Evolutionary conservation across 2,888 invertebrate genomes (phyloP).

Genomic region (Drosophila mercatorum): DNA sequence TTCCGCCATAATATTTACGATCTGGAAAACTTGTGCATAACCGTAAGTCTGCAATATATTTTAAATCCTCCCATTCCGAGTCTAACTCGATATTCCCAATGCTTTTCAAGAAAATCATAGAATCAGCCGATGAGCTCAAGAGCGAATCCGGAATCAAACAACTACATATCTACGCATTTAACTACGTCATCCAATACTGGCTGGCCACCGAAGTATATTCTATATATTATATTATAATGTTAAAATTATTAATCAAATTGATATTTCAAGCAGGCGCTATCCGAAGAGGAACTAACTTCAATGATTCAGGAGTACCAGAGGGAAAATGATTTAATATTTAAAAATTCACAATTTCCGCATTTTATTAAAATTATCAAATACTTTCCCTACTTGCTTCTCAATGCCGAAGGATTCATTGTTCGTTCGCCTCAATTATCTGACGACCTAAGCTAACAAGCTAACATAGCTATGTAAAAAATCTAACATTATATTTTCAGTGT

Average conservation of each 20-base stretch:
- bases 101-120: conserved; percentile 53
- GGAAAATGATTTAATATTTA: conserved; percentile 45
- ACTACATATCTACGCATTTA: conserved; percentile 53
- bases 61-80: not conserved
- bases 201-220: conserved; percentile 25
- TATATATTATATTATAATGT: no score
- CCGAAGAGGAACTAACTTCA: conserved; percentile 27
- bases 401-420: conserved; percentile 47
- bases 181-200: conserved; percentile 55
- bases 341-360: conserved; percentile 50
- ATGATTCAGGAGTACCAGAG: conserved; percentile 46
- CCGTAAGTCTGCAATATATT: conserved; percentile 24
- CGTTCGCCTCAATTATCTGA: not conserved
- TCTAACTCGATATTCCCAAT: not conserved
- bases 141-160: conserved; percentile 30
- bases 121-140: conserved; percentile 7
- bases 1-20: conserved; percentile 56
- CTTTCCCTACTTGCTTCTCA: conserved; percentile 45
- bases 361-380: conserved; percentile 55
- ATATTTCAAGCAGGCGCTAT: conserved; percentile 10
- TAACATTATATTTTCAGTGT: not conserved
- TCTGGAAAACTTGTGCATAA: conserved; percentile 48
- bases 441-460: not conserved
- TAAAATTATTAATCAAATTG: not conserved
- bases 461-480: conserved; percentile 5